Percentiles rank a stretch among this genome's conserved stretches.
Evolutionary conservation across 1,140 invertebrate genomes (phyloP).

Genomic region (Polypedilum pembai): DNA sequence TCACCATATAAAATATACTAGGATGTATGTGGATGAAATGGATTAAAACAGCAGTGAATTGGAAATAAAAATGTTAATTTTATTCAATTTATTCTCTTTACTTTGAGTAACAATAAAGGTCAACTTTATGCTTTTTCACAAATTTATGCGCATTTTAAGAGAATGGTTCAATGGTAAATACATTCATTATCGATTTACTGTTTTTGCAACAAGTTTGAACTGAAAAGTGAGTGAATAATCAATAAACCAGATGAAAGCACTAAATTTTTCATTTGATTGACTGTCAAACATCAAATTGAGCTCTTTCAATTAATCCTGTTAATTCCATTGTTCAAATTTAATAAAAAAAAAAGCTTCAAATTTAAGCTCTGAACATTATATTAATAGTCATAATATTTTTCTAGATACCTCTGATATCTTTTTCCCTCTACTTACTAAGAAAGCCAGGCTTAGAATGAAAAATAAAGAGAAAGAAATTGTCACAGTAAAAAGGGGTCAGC

Average conservation of each 20-base stretch:
- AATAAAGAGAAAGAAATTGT: neutral
- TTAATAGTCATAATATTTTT: constrained; percentile 45
- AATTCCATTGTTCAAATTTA: constrained; percentile 79
- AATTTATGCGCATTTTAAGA: neutral
- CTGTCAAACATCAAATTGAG: constrained; percentile 94
- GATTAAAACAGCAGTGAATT: neutral
- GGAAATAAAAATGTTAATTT: constrained; percentile 10
- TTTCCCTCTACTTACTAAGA: constrained; percentile 35
- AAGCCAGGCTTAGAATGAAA: neutral
- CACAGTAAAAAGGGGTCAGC: neutral
- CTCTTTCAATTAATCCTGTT: constrained; percentile 88
- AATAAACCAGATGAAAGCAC: neutral
- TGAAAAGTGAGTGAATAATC: neutral
- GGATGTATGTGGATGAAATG: neutral
- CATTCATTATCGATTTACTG: neutral
- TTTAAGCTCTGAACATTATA: constrained; percentile 56
- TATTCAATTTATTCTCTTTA: neutral
- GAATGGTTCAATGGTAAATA: neutral
- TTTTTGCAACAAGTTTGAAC: neutral
- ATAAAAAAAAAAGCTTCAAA: constrained; percentile 83
- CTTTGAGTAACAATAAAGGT: too few relatives aligned
- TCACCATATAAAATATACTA: neutral
- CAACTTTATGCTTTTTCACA: neutral
- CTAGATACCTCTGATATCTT: constrained; percentile 44
- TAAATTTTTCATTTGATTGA: constrained; percentile 50